Evolutionary conservation across 1,140 invertebrate genomes (phyloP), one percentile per base, ranked within the genome.

Genomic region (Sinella curviseta): DNA sequence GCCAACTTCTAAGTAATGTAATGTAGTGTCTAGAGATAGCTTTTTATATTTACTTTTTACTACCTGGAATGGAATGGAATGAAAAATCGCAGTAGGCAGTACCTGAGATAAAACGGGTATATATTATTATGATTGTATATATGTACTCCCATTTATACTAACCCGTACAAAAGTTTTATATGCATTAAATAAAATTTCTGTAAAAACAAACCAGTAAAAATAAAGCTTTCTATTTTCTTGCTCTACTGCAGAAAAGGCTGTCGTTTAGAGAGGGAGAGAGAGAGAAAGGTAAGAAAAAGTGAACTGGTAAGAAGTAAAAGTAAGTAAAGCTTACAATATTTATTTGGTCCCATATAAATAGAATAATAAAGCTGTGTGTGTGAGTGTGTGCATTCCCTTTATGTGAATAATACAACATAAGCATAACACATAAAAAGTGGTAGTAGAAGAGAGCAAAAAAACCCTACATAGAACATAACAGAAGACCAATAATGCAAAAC

Each of bases 131-230:
- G n/a, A n/a, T n/a, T n/a, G n/a, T n/a, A n/a, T n/a, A n/a, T n/a
- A n/a, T n/a, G n/a, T n/a, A n/a, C n/a, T n/a, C n/a, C n/a, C n/a
- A n/a, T n/a, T n/a, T n/a, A n/a, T n/a, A n/a, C n/a, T n/a, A n/a
- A n/a, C n/a, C n/a, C n/a, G n/a, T n/a, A n/a, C n/a, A n/a, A n/a
- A n/a, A n/a, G n/a, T n/a, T n/a, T 60, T 60, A 60, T 60, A 60
- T n/a, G 57, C 24, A 60, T n/a, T 60, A 60, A 60, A 60, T 60
- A 60, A 60, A 60, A 60, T 60, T 60, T 60, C 24, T 4, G 24
- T 3, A 60, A 48, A 48, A 48, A 48, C 39, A 48, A 48, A 26
- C 24, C 57, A 14, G 24, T 60, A 60, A 60, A 60, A 60, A 48
- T 48, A 60, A 60, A 26, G 57, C 57, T 60, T 60, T 60, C 57